Percentiles rank a stretch among this genome's conserved stretches.
phyloP scores from a whole-genome alignment of 2,797 vertebrate species.

The Carcharodon carcharias region DNA sequence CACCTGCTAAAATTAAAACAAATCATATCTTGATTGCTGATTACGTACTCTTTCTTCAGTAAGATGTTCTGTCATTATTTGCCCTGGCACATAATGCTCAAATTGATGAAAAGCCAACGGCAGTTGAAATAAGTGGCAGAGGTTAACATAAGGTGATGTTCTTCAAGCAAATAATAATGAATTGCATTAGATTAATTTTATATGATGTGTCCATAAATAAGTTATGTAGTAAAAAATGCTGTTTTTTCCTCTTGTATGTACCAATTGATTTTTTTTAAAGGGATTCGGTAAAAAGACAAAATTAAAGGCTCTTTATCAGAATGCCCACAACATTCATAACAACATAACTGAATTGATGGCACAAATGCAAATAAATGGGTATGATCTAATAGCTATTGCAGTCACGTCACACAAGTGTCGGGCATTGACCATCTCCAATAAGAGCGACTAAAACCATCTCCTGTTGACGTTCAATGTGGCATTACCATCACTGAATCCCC shows the following conservation, averaged over 20 bases:
- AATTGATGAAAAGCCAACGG: conserved; percentile 65
- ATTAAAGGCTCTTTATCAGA: neutral
- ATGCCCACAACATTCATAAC: neutral
- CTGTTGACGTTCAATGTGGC: neutral
- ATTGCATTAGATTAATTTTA: conserved; percentile 61
- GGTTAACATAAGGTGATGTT: conserved; percentile 62
- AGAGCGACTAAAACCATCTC: neutral
- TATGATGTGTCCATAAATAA: conserved; percentile 49
- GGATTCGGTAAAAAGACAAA: neutral
- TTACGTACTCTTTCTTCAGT: conserved; percentile 80
- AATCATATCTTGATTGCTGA: conserved; percentile 86
- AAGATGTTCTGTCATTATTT: conserved; percentile 76
- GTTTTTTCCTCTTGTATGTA: conserved; percentile 11
- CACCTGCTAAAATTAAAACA: conserved; percentile 82
- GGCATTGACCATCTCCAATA: neutral
- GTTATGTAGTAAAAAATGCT: conserved; percentile 41
- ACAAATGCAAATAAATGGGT: neutral
- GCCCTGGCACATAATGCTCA: conserved; percentile 68
- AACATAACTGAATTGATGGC: neutral
- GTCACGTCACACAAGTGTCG: neutral
- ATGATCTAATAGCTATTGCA: neutral
- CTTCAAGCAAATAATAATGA: conserved; percentile 54
- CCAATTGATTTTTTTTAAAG: neutral
- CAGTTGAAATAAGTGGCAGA: conserved; percentile 55
- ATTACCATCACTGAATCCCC: neutral